These are phyloP conservation scores for Lutjanus campechanus DNA, from an alignment of 2,797 vertebrate species.

Conservation along the genomic window DNA sequence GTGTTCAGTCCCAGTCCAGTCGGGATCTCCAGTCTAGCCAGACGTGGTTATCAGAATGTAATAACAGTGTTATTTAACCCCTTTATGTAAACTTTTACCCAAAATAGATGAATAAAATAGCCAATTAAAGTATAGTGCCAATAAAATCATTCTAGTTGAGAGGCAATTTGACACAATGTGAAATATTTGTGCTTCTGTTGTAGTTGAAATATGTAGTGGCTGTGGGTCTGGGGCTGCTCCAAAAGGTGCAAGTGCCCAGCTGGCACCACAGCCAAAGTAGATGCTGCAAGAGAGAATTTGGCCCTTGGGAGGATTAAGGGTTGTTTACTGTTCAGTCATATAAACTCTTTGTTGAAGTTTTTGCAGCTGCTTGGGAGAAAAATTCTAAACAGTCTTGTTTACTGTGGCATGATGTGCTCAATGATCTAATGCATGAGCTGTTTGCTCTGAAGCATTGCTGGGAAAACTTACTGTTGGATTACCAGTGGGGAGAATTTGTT, in stretches of 20 bases:
- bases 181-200: neutral
- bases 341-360: neutral
- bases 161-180: neutral
- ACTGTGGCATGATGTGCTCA: neutral
- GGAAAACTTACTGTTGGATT: neutral
- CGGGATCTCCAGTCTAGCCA: too few relatives aligned
- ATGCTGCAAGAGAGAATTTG: neutral
- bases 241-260: neutral
- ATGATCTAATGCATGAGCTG: neutral
- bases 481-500: neutral
- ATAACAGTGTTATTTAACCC: too few relatives aligned
- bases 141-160: neutral
- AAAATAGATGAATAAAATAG: neutral
- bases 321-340: neutral
- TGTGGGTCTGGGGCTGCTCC: neutral
- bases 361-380: neutral
- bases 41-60: too few relatives aligned
- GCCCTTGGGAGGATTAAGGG: neutral
- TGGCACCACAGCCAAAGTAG: neutral
- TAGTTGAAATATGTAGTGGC: neutral
- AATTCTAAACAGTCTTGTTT: neutral
- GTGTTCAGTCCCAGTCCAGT: too few relatives aligned
- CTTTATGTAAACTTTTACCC: too few relatives aligned
- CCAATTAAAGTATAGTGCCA: neutral
- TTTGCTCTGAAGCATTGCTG: neutral